A percentile compares a stretch with the other conserved stretches of the same genome.
phyloP scores from a whole-genome alignment of 2,888 invertebrate genomes.

The Drosophila histrio region DNA sequence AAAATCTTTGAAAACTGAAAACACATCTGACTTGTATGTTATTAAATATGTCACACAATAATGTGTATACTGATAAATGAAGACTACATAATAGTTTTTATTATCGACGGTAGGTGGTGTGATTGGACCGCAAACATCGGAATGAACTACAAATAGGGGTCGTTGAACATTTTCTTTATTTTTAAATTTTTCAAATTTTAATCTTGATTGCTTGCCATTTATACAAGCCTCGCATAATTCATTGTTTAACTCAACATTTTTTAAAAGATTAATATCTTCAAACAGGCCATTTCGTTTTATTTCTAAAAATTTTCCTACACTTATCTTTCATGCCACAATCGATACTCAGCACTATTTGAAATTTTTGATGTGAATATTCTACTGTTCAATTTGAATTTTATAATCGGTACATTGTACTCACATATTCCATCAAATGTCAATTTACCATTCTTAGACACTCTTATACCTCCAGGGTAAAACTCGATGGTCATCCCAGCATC shows the following conservation, averaged over 20 bases:
- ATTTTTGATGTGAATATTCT: conserved; percentile 61
- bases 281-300: conserved; percentile 42
- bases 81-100: no score
- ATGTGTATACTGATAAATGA: no score
- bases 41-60: conserved; percentile 73
- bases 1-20: conserved; percentile 17
- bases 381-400: conserved; percentile 33
- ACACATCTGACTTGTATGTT: conserved; percentile 65
- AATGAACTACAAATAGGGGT: conserved; percentile 77
- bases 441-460: background rate
- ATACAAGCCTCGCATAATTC: conserved; percentile 78
- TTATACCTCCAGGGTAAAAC: conserved; percentile 13
- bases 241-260: conserved; percentile 26
- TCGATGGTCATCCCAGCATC: conserved; percentile 19
- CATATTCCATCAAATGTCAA: conserved; percentile 6
- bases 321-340: conserved; percentile 54
- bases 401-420: conserved; percentile 12
- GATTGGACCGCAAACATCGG: no score
- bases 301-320: conserved; percentile 45
- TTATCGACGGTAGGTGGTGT: no score
- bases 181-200: conserved; percentile 74
- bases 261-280: conserved; percentile 20
- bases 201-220: conserved; percentile 75
- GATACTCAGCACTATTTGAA: conserved; percentile 43
- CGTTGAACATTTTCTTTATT: conserved; percentile 59